Conservation (phyloP, 2,113 vertebrate species). For the Hypanus sabinus region DNA sequence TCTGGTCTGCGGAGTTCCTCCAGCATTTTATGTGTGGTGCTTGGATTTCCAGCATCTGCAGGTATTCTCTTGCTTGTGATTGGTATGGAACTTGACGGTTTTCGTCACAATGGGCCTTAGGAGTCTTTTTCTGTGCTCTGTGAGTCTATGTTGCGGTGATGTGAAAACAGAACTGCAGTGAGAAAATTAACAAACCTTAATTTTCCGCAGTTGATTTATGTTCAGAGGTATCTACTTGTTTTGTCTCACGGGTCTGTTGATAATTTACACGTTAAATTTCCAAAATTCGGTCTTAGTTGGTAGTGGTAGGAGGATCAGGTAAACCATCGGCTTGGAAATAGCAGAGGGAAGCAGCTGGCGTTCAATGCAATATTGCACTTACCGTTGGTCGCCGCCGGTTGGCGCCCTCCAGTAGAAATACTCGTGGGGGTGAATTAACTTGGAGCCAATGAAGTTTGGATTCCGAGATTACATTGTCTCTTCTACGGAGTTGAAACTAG, state of each 20-base stretch:
- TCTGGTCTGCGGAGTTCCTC: no score
- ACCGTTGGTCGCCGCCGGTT: no score
- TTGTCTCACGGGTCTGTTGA: background rate
- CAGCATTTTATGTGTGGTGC: no score
- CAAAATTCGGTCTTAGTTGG: background rate
- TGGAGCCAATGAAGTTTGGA: background rate
- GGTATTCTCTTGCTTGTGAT: no score
- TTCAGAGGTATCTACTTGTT: background rate
- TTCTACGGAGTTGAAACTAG: background rate
- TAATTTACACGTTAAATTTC: background rate
- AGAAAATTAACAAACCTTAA: no score
- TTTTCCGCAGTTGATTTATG: no score
- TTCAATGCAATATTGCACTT: background rate
- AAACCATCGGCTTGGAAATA: background rate
- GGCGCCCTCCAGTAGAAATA: background rate
- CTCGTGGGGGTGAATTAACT: background rate
- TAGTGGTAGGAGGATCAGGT: background rate
- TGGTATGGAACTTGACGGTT: no score
- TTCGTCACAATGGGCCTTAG: no score
- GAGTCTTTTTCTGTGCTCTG: no score
- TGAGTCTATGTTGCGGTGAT: no score
- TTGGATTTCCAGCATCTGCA: no score
- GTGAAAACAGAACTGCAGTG: no score
- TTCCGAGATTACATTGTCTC: background rate
- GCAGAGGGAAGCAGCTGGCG: background rate